phyloP scores from a whole-genome alignment of 2,113 vertebrate genomes.

The Columba janthina region DNA sequence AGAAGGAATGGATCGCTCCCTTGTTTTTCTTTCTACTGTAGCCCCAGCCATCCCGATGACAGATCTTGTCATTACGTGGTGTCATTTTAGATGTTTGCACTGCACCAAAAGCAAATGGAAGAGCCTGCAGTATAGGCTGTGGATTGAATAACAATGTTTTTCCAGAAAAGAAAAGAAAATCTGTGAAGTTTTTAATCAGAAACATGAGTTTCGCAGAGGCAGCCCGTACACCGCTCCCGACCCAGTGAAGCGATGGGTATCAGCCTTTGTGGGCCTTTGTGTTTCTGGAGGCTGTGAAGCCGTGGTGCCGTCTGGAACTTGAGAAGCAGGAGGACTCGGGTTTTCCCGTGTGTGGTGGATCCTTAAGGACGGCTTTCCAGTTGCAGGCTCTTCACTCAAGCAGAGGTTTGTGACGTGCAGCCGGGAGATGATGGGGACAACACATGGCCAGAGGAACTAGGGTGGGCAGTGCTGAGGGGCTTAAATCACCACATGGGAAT shows the following conservation, averaged over 20 bases:
- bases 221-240: background rate
- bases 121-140: conserved; percentile 51
- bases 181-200: conserved; percentile 61
- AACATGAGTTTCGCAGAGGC: background rate
- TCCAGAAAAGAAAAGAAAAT: background rate
- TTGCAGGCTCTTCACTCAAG: background rate
- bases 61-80: conserved; percentile 58
- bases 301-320: background rate
- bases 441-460: background rate
- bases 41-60: conserved; percentile 28
- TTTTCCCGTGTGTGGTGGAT: background rate
- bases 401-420: background rate
- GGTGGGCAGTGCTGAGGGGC: background rate
- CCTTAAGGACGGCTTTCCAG: background rate
- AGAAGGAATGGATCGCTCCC: background rate
- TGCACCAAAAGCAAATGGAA: conserved; percentile 65
- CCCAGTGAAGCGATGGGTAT: background rate
- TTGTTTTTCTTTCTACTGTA: conserved; percentile 42
- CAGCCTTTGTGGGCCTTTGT: background rate
- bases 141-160: conserved; percentile 65
- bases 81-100: conserved; percentile 64
- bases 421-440: background rate
- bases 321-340: background rate
- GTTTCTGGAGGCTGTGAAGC: background rate
- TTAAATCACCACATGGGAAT: background rate